These are phyloP conservation scores for Chanos chanos DNA, from an alignment of 2,797 vertebrate species.

Conservation along the genomic window DNA sequence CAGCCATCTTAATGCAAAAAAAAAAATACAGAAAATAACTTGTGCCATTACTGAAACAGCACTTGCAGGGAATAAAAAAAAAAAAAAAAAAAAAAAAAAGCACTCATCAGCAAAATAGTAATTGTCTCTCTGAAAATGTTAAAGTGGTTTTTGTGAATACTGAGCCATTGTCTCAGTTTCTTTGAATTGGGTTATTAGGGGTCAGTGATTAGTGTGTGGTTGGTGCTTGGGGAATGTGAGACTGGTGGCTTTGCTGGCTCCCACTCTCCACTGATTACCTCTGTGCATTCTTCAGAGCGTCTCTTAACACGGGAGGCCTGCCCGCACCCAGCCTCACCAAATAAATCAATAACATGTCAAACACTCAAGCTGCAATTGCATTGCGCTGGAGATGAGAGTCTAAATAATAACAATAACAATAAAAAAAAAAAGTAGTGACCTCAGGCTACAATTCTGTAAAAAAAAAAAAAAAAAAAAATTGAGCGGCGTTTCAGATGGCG, in stretches of 20 bases:
- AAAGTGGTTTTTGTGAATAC: too few species aligned
- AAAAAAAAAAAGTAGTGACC: background rate
- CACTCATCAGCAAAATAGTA: background rate
- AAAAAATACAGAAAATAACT: too few species aligned
- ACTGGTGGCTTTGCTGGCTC: background rate
- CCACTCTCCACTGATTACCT: background rate
- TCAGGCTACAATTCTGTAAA: background rate
- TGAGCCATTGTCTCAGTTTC: background rate
- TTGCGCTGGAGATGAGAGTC: background rate
- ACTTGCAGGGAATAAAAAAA: background rate
- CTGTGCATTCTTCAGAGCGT: background rate
- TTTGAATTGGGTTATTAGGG: background rate
- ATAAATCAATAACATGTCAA: constrained; percentile 2
- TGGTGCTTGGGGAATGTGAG: background rate
- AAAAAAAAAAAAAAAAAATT: too few species aligned
- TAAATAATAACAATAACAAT: background rate
- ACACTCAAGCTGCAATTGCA: too few species aligned
- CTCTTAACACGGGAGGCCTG: background rate
- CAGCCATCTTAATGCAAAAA: too few species aligned
- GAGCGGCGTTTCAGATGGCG: background rate
- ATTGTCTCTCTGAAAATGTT: background rate
- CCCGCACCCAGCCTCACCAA: background rate
- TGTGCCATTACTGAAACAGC: too few species aligned
- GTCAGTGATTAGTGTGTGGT: background rate
- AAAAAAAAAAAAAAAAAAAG: background rate